Base-by-base conservation (phyloP, 2,888 invertebrate species). In the Ferrisia virgata region DNA sequence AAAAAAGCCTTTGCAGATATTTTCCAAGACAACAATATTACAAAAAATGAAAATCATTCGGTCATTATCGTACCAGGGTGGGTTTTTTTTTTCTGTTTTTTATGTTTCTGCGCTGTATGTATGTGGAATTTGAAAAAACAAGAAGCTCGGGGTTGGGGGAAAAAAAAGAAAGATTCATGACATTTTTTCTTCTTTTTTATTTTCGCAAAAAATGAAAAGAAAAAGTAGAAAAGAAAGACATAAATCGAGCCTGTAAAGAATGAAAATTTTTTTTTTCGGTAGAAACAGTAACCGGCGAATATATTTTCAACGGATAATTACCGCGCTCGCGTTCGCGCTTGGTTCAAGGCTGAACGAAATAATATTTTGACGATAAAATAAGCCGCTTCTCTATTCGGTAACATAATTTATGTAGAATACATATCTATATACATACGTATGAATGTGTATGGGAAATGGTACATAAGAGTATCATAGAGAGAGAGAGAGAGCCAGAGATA, bases 351-450 rank as follows among this genome's bases (percentile, higher is more conserved):
- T 64, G 58, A 64, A 64, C 58, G 58, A 64, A 53, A 64, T 47
- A 47, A 47, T 64, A 64, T 64, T 64, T 64, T 64, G 58, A 64
- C 58, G 58, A 64, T 64, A 64, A 64, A 64, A 64, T 64, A 64
- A 64, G 58, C 58, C 58, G 58, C 58, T 64, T 64, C 58, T 64
- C 58, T 64, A 64, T 64, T 64, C 58, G 58, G 58, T 64, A 64
- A 64, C 58, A 64, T 64, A 64, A 64, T 64, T 64, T 64, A 64
- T 64, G 58, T 25, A 64, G 58, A 64, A 64, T 64, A 64, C 28
- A n/a, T n/a, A n/a, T n/a, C n/a, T n/a, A n/a, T n/a, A n/a, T n/a
- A n/a, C n/a, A n/a, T n/a, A n/a, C n/a, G n/a, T n/a, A n/a, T n/a
- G n/a, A n/a, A n/a, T n/a, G n/a, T n/a, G n/a, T n/a, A n/a, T n/a